Conservation (phyloP, 2,113 vertebrate species). For the Sitta europaea region DNA sequence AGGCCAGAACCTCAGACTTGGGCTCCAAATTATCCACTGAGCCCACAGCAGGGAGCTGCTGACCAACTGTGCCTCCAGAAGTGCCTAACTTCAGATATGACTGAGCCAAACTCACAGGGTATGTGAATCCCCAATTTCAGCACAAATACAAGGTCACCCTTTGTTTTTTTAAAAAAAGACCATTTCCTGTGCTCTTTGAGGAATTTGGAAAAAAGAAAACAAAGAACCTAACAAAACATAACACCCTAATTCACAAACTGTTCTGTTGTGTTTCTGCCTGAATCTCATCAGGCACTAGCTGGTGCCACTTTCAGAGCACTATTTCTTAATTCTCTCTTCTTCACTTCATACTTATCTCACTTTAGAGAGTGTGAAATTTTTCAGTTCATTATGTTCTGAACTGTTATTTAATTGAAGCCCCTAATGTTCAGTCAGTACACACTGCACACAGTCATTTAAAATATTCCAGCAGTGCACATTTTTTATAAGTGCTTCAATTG, state of each 20-base stretch:
- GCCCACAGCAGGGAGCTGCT: neutral
- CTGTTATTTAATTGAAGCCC: slow-evolving; percentile 67
- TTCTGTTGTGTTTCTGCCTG: slow-evolving; percentile 22
- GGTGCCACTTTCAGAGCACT: slow-evolving; percentile 11
- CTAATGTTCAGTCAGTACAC: slow-evolving; percentile 62
- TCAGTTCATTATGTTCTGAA: slow-evolving; percentile 71
- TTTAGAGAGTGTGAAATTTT: slow-evolving; percentile 68
- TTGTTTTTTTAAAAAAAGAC: neutral
- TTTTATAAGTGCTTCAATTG: slow-evolving; percentile 62
- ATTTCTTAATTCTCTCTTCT: slow-evolving; percentile 56
- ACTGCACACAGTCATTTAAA: slow-evolving; percentile 67
- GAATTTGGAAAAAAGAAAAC: neutral
- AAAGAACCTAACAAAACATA: neutral
- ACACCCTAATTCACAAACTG: neutral
- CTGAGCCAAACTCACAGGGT: neutral
- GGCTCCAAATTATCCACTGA: neutral
- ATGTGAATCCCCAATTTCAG: neutral
- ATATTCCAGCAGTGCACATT: slow-evolving; percentile 61
- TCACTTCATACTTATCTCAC: slow-evolving; percentile 60
- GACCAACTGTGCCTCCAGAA: neutral
- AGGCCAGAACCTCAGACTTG: neutral
- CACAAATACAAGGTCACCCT: neutral
- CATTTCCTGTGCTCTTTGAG: neutral
- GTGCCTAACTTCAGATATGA: neutral
- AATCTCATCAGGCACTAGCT: slow-evolving; percentile 18